Percentiles rank a stretch among this genome's conserved stretches.
Evolutionary conservation across 2,113 vertebrate genomes (phyloP).

Genomic region (Gasterosteus aculeatus): DNA sequence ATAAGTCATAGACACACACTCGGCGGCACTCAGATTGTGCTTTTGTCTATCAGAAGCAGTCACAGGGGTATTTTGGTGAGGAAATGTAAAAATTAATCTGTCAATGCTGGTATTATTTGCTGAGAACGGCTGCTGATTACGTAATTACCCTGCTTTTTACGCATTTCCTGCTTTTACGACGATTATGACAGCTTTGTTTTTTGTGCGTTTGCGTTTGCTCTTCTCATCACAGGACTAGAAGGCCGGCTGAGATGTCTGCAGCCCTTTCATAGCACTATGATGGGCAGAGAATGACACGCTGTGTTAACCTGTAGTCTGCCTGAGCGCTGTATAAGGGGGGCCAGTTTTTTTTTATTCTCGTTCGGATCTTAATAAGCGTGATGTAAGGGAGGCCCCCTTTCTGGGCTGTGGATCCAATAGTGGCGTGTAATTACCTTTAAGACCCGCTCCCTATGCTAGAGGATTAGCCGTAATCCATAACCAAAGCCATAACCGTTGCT

Average conservation of each 20-base stretch:
- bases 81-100: neutral
- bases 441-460: constrained; percentile 72
- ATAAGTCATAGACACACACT: constrained; percentile 69
- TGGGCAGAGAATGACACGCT: constrained; percentile 31
- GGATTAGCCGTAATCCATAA: constrained; percentile 80
- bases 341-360: constrained; percentile 41
- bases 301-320: constrained; percentile 56
- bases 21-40: constrained; percentile 43
- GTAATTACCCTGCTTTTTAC: neutral
- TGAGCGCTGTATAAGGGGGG: constrained; percentile 52
- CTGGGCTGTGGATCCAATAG: constrained; percentile 72
- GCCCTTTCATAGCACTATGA: constrained; percentile 19
- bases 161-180: neutral
- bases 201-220: constrained; percentile 3
- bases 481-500: constrained; percentile 74
- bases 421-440: constrained; percentile 80
- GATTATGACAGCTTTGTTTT: neutral
- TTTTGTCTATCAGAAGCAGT: constrained; percentile 28
- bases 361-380: constrained; percentile 61
- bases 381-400: constrained; percentile 64
- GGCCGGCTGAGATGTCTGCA: neutral
- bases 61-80: constrained; percentile 14
- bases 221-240: constrained; percentile 9
- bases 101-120: neutral
- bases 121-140: constrained; percentile 11